phyloP scores from a whole-genome alignment of 2,113 vertebrate genomes.

The Oncorhynchus gorbuscha region DNA sequence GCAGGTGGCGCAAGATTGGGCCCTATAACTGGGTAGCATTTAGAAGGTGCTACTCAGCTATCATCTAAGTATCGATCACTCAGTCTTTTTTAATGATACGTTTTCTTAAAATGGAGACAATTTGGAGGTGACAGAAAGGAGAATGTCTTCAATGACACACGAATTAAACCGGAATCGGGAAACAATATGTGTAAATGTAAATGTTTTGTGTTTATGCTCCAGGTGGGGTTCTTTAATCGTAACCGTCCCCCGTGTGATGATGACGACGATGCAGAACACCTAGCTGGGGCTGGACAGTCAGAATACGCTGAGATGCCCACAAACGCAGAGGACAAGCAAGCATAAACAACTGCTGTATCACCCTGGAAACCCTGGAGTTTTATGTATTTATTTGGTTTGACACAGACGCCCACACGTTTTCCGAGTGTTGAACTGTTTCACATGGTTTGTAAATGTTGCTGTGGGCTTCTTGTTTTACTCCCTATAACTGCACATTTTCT shows the following conservation, averaged over 20 bases:
- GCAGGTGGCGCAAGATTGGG: background rate
- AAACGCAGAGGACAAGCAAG: constrained; percentile 2
- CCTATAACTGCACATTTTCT: too few relatives aligned
- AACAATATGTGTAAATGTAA: background rate
- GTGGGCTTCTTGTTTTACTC: too few relatives aligned
- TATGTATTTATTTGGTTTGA: too few relatives aligned
- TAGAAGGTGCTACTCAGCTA: background rate
- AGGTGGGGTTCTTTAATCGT: constrained; percentile 83
- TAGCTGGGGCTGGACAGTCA: constrained; percentile 8
- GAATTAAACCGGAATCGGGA: too few relatives aligned
- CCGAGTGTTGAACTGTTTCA: too few relatives aligned
- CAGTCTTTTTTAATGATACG: background rate
- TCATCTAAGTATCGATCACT: too few relatives aligned
- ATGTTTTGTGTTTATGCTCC: background rate
- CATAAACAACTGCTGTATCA: background rate
- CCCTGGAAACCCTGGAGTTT: too few relatives aligned
- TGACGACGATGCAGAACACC: constrained; percentile 49
- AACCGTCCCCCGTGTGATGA: constrained; percentile 69
- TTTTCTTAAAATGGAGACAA: background rate
- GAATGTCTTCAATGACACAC: too few relatives aligned
- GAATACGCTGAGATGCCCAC: background rate
- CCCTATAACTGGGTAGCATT: background rate
- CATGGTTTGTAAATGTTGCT: too few relatives aligned
- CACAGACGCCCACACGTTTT: too few relatives aligned
- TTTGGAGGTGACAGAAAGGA: too few relatives aligned